A percentile compares a stretch with the other conserved stretches of the same genome.
Evolutionary conservation across 2,797 vertebrate genomes (phyloP).

Genomic region (Decapterus maruadsi): DNA sequence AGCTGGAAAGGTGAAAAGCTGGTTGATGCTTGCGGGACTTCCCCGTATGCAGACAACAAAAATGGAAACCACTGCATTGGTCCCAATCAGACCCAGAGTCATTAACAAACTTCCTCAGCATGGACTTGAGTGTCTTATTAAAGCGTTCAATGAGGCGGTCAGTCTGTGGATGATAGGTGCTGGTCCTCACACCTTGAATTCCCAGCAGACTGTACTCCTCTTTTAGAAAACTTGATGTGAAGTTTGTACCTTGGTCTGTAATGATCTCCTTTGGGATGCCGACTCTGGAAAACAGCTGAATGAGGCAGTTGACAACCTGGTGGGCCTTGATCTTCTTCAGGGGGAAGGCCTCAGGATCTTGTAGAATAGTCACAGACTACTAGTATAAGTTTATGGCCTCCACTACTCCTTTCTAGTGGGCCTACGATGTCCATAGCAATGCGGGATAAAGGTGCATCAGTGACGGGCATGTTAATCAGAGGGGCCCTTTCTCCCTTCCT

Average conservation of each 20-base stretch:
- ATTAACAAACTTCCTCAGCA: not conserved
- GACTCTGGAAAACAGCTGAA: slow-evolving; percentile 1
- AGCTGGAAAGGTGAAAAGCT: too few relatives aligned
- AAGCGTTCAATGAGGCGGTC: too few relatives aligned
- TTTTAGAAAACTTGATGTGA: not conserved
- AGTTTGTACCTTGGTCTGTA: slow-evolving; percentile 5
- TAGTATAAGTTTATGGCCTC: not conserved
- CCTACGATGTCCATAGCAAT: slow-evolving; percentile 40
- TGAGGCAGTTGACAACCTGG: slow-evolving; percentile 7
- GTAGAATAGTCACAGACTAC: slow-evolving; percentile 11
- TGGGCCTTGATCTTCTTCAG: not conserved
- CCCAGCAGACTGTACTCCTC: not conserved
- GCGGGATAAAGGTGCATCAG: slow-evolving; percentile 4
- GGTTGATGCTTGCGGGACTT: too few relatives aligned
- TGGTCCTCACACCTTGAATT: not conserved
- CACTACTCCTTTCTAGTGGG: slow-evolving; percentile 9
- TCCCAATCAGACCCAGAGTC: not conserved
- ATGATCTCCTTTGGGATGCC: slow-evolving; percentile 2
- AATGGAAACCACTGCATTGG: not conserved
- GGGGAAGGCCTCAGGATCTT: slow-evolving; percentile 11
- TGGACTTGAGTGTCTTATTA: not conserved
- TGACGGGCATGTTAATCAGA: not conserved
- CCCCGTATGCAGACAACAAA: too few relatives aligned
- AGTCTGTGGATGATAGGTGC: too few relatives aligned
- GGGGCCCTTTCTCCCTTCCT: too few relatives aligned